Evolutionary conservation across 2,113 vertebrate species (phyloP).

Genomic region (Callorhinus ursinus): DNA sequence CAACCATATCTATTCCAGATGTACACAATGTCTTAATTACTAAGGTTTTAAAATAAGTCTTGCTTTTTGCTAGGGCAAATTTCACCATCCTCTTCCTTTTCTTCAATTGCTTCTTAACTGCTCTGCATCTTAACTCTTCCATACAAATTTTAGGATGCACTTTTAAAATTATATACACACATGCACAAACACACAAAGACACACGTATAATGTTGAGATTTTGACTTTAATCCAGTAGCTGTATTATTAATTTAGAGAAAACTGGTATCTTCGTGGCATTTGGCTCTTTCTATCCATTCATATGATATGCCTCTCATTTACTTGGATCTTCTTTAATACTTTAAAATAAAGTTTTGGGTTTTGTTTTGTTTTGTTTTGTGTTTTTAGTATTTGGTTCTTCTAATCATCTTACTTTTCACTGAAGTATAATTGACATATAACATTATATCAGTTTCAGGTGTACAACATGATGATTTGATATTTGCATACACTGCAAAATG

Average conservation of each 20-base stretch:
- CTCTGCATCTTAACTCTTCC: constrained; percentile 19
- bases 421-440: background rate
- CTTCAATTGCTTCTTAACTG: background rate
- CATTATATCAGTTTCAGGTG: background rate
- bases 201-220: background rate
- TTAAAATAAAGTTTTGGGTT: constrained; percentile 12
- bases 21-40: constrained; percentile 59
- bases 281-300: background rate
- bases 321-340: background rate
- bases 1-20: constrained; percentile 67
- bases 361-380: background rate
- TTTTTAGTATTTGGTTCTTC: background rate
- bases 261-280: background rate
- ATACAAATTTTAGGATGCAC: background rate
- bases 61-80: constrained; percentile 54
- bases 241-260: constrained; percentile 33
- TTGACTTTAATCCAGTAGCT: constrained; percentile 47
- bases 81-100: constrained; percentile 8
- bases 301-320: background rate
- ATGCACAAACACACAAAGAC: background rate
- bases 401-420: background rate
- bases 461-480: background rate
- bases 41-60: constrained; percentile 50
- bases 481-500: background rate
- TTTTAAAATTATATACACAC: background rate